phyloP scores from a whole-genome alignment of 2,113 vertebrate genomes.

The Calidris pygmaea region DNA sequence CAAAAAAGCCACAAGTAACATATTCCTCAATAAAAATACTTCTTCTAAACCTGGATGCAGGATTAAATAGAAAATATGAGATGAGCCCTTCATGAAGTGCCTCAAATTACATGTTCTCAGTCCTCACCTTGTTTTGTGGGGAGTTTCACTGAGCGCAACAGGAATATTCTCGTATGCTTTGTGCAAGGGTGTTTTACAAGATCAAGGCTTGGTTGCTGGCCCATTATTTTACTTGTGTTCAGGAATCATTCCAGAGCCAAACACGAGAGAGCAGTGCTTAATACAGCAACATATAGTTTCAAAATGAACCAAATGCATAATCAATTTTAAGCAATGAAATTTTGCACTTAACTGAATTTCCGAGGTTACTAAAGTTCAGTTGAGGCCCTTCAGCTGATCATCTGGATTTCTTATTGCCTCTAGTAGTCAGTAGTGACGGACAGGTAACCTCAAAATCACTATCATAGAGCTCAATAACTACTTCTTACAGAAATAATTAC shows the following conservation, averaged over 20 bases:
- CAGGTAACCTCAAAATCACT: not conserved
- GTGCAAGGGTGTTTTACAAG: not conserved
- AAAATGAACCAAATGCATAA: not conserved
- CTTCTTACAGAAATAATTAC: not conserved
- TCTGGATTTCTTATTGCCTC: not conserved
- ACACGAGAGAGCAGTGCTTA: not conserved
- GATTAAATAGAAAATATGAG: not conserved
- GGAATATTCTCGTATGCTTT: not conserved
- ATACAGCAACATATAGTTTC: not conserved
- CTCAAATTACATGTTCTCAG: not conserved
- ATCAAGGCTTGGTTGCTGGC: not conserved
- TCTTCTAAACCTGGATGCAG: not conserved
- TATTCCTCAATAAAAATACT: not conserved
- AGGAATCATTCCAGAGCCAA: constrained; percentile 1
- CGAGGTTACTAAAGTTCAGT: not conserved
- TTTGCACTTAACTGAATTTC: not conserved
- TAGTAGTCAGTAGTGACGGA: not conserved
- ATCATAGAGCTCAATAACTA: not conserved
- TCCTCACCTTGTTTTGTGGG: not conserved
- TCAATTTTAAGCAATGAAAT: not conserved
- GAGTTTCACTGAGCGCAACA: not conserved
- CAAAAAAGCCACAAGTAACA: not conserved
- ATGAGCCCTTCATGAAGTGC: not conserved
- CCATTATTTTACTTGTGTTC: not conserved
- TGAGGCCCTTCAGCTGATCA: not conserved